Percentiles rank a stretch among this genome's conserved stretches.
Evolutionary conservation across 2,888 invertebrate species (phyloP).

Genomic region (Fragum fragum): DNA sequence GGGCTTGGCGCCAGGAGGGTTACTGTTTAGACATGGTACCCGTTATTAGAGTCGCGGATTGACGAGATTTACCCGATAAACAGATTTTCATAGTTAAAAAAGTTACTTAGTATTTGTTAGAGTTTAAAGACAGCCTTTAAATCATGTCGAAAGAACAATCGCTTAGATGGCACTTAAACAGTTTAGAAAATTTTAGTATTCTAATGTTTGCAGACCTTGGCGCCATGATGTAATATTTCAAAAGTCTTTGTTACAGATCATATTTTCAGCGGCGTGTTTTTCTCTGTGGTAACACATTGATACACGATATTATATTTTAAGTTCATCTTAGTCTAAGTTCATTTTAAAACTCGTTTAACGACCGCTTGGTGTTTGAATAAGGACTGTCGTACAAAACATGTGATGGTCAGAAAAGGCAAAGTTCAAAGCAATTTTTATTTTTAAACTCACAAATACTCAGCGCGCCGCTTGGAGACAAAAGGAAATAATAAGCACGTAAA

Average conservation of each 20-base stretch:
- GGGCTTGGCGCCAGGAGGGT: constrained; percentile 9
- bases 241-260: not conserved
- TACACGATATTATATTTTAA: no score
- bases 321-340: no score
- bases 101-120: constrained; percentile 5
- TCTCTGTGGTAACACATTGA: no score
- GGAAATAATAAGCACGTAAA: no score
- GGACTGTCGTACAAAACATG: no score
- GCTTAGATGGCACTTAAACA: constrained; percentile 14
- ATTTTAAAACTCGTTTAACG: no score
- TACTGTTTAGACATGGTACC: constrained; percentile 4
- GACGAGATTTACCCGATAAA: constrained; percentile 14
- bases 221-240: not conserved
- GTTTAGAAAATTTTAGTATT: constrained; percentile 5
- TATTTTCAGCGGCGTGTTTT: no score
- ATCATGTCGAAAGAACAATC: constrained; percentile 12
- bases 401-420: no score
- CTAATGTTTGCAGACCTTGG: not conserved
- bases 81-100: constrained; percentile 31
- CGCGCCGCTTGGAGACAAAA: no score
- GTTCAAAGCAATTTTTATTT: no score
- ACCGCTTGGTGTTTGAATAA: no score
- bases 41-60: constrained; percentile 17
- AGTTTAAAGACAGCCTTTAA: constrained; percentile 8
- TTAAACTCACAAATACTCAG: no score